These are phyloP conservation scores for Saturnia pavonia DNA, from an alignment of 2,888 invertebrate genomes.

Conservation along the genomic window DNA sequence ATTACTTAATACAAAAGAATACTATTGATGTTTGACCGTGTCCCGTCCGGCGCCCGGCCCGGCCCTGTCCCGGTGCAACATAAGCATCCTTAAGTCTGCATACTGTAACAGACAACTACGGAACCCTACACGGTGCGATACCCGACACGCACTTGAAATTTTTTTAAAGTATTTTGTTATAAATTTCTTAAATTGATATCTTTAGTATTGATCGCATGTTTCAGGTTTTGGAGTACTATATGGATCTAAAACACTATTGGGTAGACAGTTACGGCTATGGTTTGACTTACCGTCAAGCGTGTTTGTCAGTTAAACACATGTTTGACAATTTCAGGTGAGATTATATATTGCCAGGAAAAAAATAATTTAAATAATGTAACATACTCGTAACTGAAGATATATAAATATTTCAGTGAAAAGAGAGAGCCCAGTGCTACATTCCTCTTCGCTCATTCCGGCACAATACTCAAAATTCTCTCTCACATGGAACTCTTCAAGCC, in stretches of 20 bases:
- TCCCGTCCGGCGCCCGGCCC: no score
- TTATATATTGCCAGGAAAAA: not conserved
- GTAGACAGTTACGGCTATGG: conserved; percentile 90
- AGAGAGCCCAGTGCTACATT: conserved; percentile 78
- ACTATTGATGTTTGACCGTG: no score
- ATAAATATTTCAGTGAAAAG: conserved; percentile 45
- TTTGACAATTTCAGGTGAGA: conserved; percentile 86
- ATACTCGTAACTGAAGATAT: not conserved
- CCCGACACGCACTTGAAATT: no score
- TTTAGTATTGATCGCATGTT: conserved; percentile 32
- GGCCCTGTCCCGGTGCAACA: no score
- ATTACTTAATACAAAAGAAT: no score
- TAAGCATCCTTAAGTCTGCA: no score
- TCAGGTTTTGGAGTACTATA: conserved; percentile 87
- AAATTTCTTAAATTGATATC: conserved; percentile 4
- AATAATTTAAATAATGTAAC: no score
- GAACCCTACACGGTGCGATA: no score
- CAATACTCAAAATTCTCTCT: conserved; percentile 88
- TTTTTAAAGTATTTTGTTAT: not conserved
- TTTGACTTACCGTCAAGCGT: conserved; percentile 88
- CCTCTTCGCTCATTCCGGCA: conserved; percentile 92
- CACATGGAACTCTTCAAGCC: conserved; percentile 89
- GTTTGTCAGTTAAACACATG: conserved; percentile 87
- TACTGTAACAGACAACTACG: no score
- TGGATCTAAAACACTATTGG: conserved; percentile 91